Base-by-base conservation (phyloP, 2,113 vertebrate genomes). In the Symphodus melops region DNA sequence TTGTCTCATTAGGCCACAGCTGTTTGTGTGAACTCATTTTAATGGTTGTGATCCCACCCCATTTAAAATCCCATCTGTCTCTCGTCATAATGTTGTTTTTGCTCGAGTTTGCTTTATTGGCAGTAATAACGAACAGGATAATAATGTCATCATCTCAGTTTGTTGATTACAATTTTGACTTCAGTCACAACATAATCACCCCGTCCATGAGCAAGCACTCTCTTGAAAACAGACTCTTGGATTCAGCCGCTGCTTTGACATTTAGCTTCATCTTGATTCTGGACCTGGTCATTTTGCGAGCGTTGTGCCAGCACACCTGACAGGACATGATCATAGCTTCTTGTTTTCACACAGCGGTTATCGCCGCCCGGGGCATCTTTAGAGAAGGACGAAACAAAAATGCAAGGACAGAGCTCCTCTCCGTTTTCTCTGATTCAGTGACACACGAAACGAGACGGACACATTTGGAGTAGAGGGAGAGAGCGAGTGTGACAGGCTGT, bases 361-460 rank as follows among this genome's bases (percentile, higher is more conserved):
- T 85, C 12, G 42, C 12, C 77, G 54, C 73, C 76, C 37, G 53
- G 80, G 80, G 76, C 68, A 36, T 75, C 79, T 83, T 83, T 64
- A 20, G 59, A 78, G 83, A 85, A 85, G 86, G 89, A 82, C 82
- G 71, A 51, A 77, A 79, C 79, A 77, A 13, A 53, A 77, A 82
- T 25, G 68, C 76, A 86, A 87, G 87, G 91, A 81, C 86, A 13
- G 20, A 63, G 39, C 66, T 17, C 62, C 60, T 75, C 84, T 87
- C 80, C 65, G 79, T 82, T 90, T 86, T 84, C 83, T 89, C 84
- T 69, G 84, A 89, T 81, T 89, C 88, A 79, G 84, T 85, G 83
- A 89, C 88, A 86, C 81, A 82, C 78, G 84, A 83, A 87, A 85
- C 72, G 41, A 82, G 76, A 75, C 53, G 4, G 61, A 72, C 65